These are phyloP conservation scores for Drosophila ogumai DNA, from an alignment of 1,140 invertebrate genomes.

Conservation along the genomic window DNA sequence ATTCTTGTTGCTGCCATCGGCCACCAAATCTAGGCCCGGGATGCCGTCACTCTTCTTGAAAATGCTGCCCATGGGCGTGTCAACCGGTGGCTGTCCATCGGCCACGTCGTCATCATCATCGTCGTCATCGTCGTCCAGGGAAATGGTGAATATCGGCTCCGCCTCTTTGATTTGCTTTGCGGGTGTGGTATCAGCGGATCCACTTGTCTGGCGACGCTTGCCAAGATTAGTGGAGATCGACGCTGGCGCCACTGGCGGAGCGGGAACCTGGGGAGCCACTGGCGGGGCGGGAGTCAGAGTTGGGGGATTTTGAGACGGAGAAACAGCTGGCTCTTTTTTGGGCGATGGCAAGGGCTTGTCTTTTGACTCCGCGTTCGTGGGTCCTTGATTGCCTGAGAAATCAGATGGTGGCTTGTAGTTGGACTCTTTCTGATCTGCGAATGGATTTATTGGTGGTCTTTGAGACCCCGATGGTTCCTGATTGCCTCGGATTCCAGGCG, in stretches of 20 bases:
- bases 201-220: constrained; percentile 43
- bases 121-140: constrained; percentile 70
- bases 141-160: constrained; percentile 54
- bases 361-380: neutral
- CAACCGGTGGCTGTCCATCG: neutral
- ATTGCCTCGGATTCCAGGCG: neutral
- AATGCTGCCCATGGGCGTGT: constrained; percentile 65
- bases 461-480: neutral
- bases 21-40: constrained; percentile 88
- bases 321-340: neutral
- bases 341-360: neutral
- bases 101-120: constrained; percentile 26
- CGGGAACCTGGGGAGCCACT: neutral
- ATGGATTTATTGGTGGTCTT: neutral
- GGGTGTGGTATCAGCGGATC: neutral
- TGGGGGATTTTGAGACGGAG: neutral
- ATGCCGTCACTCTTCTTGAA: constrained; percentile 86
- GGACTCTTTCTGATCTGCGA: neutral
- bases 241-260: neutral
- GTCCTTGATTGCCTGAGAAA: neutral
- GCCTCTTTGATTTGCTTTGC: constrained; percentile 49
- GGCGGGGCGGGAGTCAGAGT: neutral
- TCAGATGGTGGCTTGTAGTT: neutral
- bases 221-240: constrained; percentile 12
- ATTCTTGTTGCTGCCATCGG: constrained; percentile 38